These are phyloP conservation scores for Phlogophora meticulosa DNA, from an alignment of 2,888 invertebrate genomes.

Conservation along the genomic window DNA sequence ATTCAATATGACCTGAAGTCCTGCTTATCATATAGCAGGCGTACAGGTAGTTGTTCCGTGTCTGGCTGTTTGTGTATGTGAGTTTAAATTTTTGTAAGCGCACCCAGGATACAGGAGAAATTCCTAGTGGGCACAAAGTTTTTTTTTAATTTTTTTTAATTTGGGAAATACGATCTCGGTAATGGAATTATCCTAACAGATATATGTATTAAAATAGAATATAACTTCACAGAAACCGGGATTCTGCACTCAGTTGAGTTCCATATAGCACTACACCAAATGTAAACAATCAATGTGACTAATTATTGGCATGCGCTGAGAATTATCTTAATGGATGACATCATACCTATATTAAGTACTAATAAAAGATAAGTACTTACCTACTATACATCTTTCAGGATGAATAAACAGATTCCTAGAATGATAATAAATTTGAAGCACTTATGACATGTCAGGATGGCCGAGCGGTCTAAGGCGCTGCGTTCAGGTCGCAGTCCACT, in stretches of 20 bases:
- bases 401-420: constrained; percentile 1
- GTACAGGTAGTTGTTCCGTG: too few species aligned
- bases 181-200: neutral
- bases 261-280: constrained; percentile 9
- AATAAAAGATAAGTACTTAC: neutral
- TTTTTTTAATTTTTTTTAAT: too few species aligned
- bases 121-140: too few species aligned
- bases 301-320: constrained; percentile 7
- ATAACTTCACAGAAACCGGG: neutral
- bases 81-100: too few species aligned
- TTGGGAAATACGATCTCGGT: too few species aligned
- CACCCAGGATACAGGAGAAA: too few species aligned
- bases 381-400: neutral
- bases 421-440: constrained; percentile 38
- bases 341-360: constrained; percentile 12
- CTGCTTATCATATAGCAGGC: too few species aligned
- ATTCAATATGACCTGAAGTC: too few species aligned
- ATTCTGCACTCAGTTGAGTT: neutral
- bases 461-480: constrained; percentile 57
- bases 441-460: constrained; percentile 8
- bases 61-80: too few species aligned
- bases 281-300: constrained; percentile 21
- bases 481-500: constrained; percentile 57
- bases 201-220: neutral
- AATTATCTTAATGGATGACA: constrained; percentile 24